Base-by-base conservation (phyloP, 2,113 vertebrate species). In the Himantopus leucocephalus region DNA sequence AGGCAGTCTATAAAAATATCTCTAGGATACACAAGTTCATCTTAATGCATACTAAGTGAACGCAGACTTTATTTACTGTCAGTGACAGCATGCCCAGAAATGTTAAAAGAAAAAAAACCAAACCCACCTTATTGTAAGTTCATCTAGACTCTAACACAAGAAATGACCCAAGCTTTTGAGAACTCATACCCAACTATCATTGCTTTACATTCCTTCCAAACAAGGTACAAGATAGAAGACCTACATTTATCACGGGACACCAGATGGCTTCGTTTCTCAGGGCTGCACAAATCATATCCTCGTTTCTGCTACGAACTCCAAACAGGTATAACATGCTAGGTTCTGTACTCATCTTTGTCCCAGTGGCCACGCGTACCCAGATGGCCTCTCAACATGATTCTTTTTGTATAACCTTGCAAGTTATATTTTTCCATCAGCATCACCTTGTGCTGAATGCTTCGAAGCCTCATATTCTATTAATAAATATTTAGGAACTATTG, bases 401-500 rank as follows among this genome's bases (percentile, higher is more conserved):
- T 15, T 72, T 26, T 71, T 19, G 7, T 19, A 23, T 71, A 64
- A 88, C 89, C 85, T 93, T 94, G 77, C 12, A 21, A 50, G 32
- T 73, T 56, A 15, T 21, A n/a, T 84, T 74, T 79, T 88, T 37
- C 75, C 85, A 67, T 48, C 78, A 55, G 82, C 73, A 75, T 93
- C 72, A 89, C 83, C 96, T 95, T 56, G 56, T 23, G 41, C 89
- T 79, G 29, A 72, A 68, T 92, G 62, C 83, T 48, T 13, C 64
- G 79, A 90, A 94, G 70, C 66, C 67, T 96, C 94, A 81, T 92
- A 91, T 90, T 52, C 79, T 83, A 74, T 84, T 91, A 96, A 96
- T 95, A 96, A 96, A 88, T 68, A 97, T 94, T 96, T 97, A 96
- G 95, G 81, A 92, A 96, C 71, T 94, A 37, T 82, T 43, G 95